These are phyloP conservation scores for Prunella strophiata DNA, from an alignment of 2,797 vertebrate genomes.

Conservation along the genomic window DNA sequence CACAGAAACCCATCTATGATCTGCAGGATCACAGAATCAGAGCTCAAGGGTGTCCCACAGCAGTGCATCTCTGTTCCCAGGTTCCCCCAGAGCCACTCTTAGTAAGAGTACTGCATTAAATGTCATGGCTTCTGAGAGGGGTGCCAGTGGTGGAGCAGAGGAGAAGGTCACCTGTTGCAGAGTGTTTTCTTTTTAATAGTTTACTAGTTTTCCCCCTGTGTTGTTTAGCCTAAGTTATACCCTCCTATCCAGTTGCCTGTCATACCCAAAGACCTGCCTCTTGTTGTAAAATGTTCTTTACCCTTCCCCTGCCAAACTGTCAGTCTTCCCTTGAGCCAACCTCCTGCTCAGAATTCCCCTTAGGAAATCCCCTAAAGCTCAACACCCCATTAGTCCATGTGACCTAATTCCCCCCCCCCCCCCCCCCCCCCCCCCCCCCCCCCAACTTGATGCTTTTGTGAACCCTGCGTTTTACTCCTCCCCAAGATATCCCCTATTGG, in stretches of 20 bases:
- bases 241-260: neutral
- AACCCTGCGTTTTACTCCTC: neutral
- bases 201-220: neutral
- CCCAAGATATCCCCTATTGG: neutral
- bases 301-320: neutral
- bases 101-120: neutral
- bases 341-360: neutral
- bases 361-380: neutral
- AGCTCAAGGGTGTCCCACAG: neutral
- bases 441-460: neutral
- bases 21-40: neutral
- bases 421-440: neutral
- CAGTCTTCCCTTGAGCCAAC: neutral
- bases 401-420: neutral
- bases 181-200: neutral
- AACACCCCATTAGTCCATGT: neutral
- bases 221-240: neutral
- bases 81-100: neutral
- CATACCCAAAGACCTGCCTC: neutral
- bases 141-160: neutral
- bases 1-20: neutral
- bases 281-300: neutral
- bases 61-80: neutral
- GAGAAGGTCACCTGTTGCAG: neutral
- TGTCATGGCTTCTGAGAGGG: accelerated